phyloP scores from a whole-genome alignment of 2,888 invertebrate genomes.

The Drosophila incognita region DNA sequence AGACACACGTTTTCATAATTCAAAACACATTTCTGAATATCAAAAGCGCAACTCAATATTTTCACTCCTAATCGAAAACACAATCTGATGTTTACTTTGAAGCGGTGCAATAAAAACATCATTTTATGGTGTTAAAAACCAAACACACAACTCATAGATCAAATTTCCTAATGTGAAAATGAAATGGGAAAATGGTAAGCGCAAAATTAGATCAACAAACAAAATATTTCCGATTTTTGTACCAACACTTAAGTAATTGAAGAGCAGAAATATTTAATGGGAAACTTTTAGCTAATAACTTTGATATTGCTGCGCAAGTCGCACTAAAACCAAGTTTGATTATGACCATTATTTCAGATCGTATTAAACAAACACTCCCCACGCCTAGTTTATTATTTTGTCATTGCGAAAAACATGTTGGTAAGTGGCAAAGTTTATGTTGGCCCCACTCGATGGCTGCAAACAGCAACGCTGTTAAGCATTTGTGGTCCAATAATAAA shows the following conservation, averaged over 20 bases:
- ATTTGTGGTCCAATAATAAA: conserved; percentile 45
- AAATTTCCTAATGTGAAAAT: neutral
- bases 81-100: neutral
- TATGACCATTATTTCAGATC: conserved; percentile 9
- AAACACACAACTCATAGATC: neutral
- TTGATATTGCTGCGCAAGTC: neutral
- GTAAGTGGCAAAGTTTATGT: conserved; percentile 44
- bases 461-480: conserved; percentile 25
- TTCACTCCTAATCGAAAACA: neutral
- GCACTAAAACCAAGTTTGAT: conserved; percentile 22
- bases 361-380: conserved; percentile 15
- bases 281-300: conserved; percentile 4
- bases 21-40: neutral
- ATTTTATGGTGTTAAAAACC: conserved; percentile 1
- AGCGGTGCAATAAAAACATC: neutral
- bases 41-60: neutral
- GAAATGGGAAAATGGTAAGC: neutral
- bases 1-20: neutral
- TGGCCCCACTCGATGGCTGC: neutral
- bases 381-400: conserved; percentile 25
- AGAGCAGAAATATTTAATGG: neutral
- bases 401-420: conserved; percentile 24
- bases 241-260: neutral
- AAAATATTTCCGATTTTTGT: neutral
- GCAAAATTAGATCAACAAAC: neutral